Conservation (phyloP, 1,140 invertebrate genomes). For the Drosophila gunungcola region DNA sequence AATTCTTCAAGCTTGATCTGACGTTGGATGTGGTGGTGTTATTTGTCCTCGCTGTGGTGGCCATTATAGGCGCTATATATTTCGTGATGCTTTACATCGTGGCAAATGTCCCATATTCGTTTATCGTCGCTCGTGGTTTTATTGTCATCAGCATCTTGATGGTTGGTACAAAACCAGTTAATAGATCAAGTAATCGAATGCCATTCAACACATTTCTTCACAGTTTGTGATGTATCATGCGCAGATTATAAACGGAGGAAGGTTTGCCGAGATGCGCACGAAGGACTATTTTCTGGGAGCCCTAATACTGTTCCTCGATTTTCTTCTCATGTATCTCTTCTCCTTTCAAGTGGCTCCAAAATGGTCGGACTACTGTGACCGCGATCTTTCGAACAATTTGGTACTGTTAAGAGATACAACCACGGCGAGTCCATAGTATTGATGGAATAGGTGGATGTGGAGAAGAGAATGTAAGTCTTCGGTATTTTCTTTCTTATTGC, state of each 20-base stretch:
- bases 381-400: background rate
- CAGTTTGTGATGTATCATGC: slow-evolving; percentile 72
- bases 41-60: slow-evolving; percentile 39
- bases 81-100: slow-evolving; percentile 61
- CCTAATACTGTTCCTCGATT: slow-evolving; percentile 58
- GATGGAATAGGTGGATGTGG: background rate
- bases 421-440: background rate
- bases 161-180: slow-evolving; percentile 3
- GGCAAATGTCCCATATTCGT: slow-evolving; percentile 38
- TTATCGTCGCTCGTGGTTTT: slow-evolving; percentile 26
- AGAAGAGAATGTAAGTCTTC: background rate
- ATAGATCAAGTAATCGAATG: background rate
- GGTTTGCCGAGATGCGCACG: slow-evolving; percentile 63
- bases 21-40: slow-evolving; percentile 58
- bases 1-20: slow-evolving; percentile 37
- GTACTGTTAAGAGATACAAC: background rate
- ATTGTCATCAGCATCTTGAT: slow-evolving; percentile 34
- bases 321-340: slow-evolving; percentile 52
- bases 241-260: slow-evolving; percentile 64
- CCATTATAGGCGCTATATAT: slow-evolving; percentile 52
- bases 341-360: slow-evolving; percentile 43
- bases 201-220: background rate
- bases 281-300: slow-evolving; percentile 51
- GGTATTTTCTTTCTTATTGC: no score
- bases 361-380: slow-evolving; percentile 51